Conservation (phyloP, 2,888 invertebrate species). For the Oconnorella tubifera region DNA sequence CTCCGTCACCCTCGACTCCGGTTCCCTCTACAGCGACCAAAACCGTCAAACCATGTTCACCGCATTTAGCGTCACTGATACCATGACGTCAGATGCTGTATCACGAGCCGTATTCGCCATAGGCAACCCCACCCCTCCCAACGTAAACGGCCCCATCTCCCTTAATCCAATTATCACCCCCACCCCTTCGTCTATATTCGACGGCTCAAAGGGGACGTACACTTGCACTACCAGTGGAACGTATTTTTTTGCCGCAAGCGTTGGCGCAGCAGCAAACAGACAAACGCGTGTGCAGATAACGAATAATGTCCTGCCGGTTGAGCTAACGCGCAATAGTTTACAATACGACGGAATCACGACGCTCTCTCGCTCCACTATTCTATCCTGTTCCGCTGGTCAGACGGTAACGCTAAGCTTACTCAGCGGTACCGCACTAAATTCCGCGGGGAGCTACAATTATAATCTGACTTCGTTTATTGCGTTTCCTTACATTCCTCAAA, state of each 20-base stretch:
- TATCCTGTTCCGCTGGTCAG: conserved; percentile 8
- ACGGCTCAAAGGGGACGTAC: conserved; percentile 16
- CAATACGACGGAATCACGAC: conserved; percentile 14
- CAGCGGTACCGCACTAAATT: conserved; percentile 9
- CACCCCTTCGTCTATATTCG: conserved; percentile 6
- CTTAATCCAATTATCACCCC: conserved; percentile 6
- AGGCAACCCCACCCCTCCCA: not conserved
- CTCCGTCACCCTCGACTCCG: conserved; percentile 4
- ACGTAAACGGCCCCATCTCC: not conserved
- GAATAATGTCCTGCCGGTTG: conserved; percentile 8
- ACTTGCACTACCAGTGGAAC: conserved; percentile 12
- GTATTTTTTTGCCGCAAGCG: conserved; percentile 5
- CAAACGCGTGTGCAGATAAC: not conserved
- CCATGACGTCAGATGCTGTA: conserved; percentile 13
- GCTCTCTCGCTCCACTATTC: conserved; percentile 11
- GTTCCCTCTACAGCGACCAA: not conserved
- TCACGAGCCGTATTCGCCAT: conserved; percentile 14
- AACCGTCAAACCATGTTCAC: conserved; percentile 17
- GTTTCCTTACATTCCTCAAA: conserved; percentile 14
- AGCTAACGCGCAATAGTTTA: conserved; percentile 7
- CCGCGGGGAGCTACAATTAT: conserved; percentile 2
- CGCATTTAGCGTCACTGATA: conserved; percentile 19
- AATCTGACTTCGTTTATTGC: conserved; percentile 12
- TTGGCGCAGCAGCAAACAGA: not conserved
- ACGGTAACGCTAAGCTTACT: conserved; percentile 7